Evolutionary conservation across 2,113 vertebrate species (phyloP).

Genomic region (Daphoenositta chrysoptera): DNA sequence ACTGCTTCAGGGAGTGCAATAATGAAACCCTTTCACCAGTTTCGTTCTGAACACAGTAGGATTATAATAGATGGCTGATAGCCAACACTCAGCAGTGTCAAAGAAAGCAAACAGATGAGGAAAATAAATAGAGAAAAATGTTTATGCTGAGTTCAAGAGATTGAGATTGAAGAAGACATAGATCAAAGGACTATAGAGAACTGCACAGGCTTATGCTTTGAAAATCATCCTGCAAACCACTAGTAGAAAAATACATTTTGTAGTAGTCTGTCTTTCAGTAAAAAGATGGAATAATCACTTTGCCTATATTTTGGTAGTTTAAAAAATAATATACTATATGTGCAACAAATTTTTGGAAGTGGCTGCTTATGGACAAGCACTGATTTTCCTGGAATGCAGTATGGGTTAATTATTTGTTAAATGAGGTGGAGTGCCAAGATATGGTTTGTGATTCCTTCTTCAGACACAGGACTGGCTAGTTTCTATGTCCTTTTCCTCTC

Average conservation of each 20-base stretch:
- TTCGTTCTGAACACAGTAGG: conserved; percentile 33
- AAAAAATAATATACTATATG: not conserved
- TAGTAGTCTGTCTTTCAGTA: not conserved
- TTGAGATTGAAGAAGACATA: not conserved
- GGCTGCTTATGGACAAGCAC: not conserved
- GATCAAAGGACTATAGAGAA: not conserved
- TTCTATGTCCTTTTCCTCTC: not conserved
- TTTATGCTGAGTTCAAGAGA: conserved; percentile 3
- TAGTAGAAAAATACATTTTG: not conserved
- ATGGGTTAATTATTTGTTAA: not conserved
- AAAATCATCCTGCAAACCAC: not conserved
- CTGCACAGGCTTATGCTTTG: not conserved
- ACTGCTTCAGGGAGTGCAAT: not conserved
- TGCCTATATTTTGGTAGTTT: not conserved
- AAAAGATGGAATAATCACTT: not conserved
- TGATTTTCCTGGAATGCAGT: not conserved
- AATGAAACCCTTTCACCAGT: conserved; percentile 9
- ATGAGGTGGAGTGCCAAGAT: not conserved
- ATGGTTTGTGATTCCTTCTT: not conserved
- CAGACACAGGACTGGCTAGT: not conserved
- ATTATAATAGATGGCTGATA: not conserved
- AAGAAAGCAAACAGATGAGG: not conserved
- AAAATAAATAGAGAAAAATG: not conserved
- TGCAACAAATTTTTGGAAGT: not conserved
- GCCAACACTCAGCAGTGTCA: not conserved